A percentile compares a stretch with the other conserved stretches of the same genome.
Evolutionary conservation across 2,888 invertebrate species (phyloP).

Genomic region (Agapostemon virescens): DNA sequence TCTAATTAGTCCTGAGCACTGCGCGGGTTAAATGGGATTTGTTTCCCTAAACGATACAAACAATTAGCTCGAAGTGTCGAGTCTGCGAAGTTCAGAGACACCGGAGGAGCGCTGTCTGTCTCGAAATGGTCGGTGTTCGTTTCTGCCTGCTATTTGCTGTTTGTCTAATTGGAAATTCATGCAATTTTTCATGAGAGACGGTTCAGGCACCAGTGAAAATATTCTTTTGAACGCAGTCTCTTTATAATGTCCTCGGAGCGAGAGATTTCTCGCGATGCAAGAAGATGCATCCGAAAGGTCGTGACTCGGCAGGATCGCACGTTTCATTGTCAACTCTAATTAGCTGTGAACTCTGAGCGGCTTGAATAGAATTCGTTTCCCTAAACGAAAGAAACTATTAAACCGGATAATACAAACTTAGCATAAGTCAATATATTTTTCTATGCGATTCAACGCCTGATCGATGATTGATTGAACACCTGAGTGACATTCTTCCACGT

Average conservation of each 20-base stretch:
- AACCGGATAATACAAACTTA: too few species aligned
- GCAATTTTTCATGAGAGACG: too few species aligned
- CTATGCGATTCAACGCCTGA: too few species aligned
- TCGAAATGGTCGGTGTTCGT: background rate
- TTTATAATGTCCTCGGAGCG: background rate
- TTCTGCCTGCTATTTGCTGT: background rate
- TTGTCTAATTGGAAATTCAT: background rate
- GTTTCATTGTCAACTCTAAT: too few species aligned
- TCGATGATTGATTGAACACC: too few species aligned
- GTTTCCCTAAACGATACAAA: background rate
- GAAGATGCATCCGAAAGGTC: background rate
- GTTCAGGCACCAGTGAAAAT: too few species aligned
- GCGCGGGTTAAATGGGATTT: background rate
- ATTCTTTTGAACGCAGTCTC: background rate
- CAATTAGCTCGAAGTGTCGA: background rate
- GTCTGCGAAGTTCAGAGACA: background rate
- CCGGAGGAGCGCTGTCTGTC: background rate
- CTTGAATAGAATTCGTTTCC: too few species aligned
- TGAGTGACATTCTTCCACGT: too few species aligned
- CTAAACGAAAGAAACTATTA: too few species aligned
- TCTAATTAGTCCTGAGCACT: conserved; percentile 5
- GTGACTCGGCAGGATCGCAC: conserved; percentile 3
- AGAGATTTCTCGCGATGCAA: background rate
- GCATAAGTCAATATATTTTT: too few species aligned
- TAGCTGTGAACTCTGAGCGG: too few species aligned